Base-by-base conservation (phyloP, 2,888 invertebrate species). In the Pyrrhosoma nymphula region DNA sequence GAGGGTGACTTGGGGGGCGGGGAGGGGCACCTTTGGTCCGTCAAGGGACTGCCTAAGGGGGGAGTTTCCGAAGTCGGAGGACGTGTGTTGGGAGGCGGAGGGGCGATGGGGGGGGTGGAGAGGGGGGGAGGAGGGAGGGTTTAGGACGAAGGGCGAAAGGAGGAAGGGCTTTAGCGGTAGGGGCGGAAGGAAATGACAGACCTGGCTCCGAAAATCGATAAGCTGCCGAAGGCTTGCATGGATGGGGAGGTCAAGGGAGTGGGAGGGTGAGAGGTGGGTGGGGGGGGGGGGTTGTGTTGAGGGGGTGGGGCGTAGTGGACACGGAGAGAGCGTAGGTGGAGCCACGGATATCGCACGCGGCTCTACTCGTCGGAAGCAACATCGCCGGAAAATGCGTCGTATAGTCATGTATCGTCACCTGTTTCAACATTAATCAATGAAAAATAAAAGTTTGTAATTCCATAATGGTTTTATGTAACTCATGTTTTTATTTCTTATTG, bases 131-230 rank as follows among this genome's bases (percentile, higher is more conserved):
- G 69, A 26, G 89, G n/a, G 26, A 26, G 20, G 89, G 47, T n/a
- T 0, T 16, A 56, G 89, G 89, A 35, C 10, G 47, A 16, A 20
- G 16, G 26, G 75, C 1, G 63, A 60, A 26, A 23, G 60, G 89
- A 89, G 89, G 88, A 47, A 63, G 75, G 63, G 91, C 35, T 69
- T 75, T 93, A 14, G 63, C 60, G 39, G 95, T 88, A 95, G 89
- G 88, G 89, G 60, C 88, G 95, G 89, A 95, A 89, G 88, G 89
- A 95, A 95, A 89, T 95, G 89, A 95, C 88, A 89, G 96, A 96
- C 96, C 96, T 96, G 96, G 96, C 95, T 96, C 96, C 47, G 93
- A 75, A 93, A 93, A 93, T 93, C 93, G 93, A 93, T 93, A 93
- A 93, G 93, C 93, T 93, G 93, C 93, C 93, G 93, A 93, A 93